A percentile compares a stretch with the other conserved stretches of the same genome.
Conservation (phyloP, 2,113 vertebrate species). For the Pelodiscus sinensis region DNA sequence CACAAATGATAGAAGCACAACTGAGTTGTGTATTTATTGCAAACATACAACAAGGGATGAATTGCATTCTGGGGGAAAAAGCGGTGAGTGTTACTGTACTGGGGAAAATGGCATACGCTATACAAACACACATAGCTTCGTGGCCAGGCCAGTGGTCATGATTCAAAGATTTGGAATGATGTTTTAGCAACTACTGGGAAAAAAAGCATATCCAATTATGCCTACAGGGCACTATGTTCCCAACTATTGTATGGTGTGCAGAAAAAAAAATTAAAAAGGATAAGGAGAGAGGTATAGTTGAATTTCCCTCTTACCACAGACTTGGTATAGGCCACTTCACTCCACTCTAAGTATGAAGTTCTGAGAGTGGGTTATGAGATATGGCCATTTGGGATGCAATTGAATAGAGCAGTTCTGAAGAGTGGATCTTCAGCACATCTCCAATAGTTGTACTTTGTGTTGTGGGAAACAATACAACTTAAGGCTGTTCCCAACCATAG, state of each 20-base stretch:
- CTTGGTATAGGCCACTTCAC: slow-evolving; percentile 37
- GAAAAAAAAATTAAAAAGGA: slow-evolving; percentile 3
- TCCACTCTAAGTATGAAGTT: background rate
- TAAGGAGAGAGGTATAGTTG: background rate
- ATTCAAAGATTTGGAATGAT: slow-evolving; percentile 51
- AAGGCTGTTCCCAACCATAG: background rate
- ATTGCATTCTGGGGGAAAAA: slow-evolving; percentile 56
- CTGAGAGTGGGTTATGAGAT: background rate
- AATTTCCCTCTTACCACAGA: slow-evolving; percentile 16
- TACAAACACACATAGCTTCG: slow-evolving; percentile 28
- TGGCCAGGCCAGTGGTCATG: slow-evolving; percentile 7
- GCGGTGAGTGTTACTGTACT: background rate
- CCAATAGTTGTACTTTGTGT: background rate
- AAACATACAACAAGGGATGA: slow-evolving; percentile 65
- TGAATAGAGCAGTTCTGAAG: background rate
- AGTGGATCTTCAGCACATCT: background rate
- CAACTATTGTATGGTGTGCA: background rate
- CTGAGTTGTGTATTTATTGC: slow-evolving; percentile 66
- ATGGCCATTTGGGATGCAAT: background rate
- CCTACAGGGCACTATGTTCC: background rate
- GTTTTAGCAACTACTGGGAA: slow-evolving; percentile 32
- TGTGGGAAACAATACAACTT: background rate
- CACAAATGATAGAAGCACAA: slow-evolving; percentile 73
- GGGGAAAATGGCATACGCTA: slow-evolving; percentile 3
- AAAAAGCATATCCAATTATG: slow-evolving; percentile 35